Evolutionary conservation across 2,888 invertebrate genomes (phyloP), one percentile per base, ranked within the genome.

Genomic region (Chloromyia formosa): DNA sequence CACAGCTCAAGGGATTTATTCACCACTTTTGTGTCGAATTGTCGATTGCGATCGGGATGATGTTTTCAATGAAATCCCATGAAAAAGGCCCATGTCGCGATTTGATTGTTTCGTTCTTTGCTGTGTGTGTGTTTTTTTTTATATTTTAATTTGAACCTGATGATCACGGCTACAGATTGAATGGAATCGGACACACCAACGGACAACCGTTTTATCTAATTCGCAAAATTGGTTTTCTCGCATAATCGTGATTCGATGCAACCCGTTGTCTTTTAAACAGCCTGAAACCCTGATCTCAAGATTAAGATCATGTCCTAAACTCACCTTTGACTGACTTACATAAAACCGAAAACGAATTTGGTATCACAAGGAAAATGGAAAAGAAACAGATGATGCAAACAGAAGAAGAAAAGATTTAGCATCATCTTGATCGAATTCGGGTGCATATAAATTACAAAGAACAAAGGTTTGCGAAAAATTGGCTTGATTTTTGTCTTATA

Each of bases 181-280:
- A n/a, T n/a, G n/a, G n/a, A n/a, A n/a, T n/a, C n/a, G n/a, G n/a
- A 22, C 16, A 49, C 20, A 22, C 20, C 16, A 22, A 66, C 7
- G 27, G 22, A 40, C 35, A 40, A 58, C 56, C 56, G 56, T 58
- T 35, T 40, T 71, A 23, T 40, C 71, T 71, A 71, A 71, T 71
- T 71, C 71, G 71, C 71, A 27, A 71, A 66, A 71, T 71, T 71
- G 71, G 42, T 71, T 71, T 69, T 71, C 71, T 71, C 71, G 56
- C 71, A 40, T 56, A n/a, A 20, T 10, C 40, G 27, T 22, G 35
- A 40, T 23, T n/a, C n/a, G 16, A 16, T 16, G 10, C 14, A 14
- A 23, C 5, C 22, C 23, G 10, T n/a, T n/a, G n/a, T n/a, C n/a
- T n/a, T n/a, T n/a, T n/a, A n/a, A n/a, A n/a, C n/a, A n/a, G n/a